Conservation (phyloP, 1,140 invertebrate genomes). For the Lerema accius region DNA sequence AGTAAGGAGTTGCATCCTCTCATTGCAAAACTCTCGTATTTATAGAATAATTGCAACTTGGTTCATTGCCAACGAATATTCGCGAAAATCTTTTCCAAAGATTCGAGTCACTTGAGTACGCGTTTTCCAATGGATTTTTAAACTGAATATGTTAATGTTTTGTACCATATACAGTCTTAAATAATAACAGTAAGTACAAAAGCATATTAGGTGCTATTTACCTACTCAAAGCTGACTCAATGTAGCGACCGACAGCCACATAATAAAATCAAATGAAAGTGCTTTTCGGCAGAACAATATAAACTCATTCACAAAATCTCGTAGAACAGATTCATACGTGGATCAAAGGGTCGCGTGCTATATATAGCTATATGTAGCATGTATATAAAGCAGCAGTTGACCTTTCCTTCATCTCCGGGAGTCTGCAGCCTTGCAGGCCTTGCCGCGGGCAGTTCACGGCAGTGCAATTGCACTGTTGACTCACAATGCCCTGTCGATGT, state of each 20-base stretch:
- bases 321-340: too few species aligned
- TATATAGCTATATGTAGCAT: too few species aligned
- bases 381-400: neutral
- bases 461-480: slow-evolving; percentile 3
- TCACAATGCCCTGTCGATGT: neutral
- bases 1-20: slow-evolving; percentile 3
- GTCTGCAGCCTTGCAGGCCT: slow-evolving; percentile 12
- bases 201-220: too few species aligned
- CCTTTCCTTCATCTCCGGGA: slow-evolving; percentile 3
- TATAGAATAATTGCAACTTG: slow-evolving; percentile 18
- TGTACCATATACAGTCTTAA: too few species aligned
- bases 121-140: neutral
- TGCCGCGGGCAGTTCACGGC: slow-evolving; percentile 16
- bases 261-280: too few species aligned
- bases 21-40: slow-evolving; percentile 6
- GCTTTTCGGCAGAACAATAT: too few species aligned
- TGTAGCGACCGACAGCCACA: too few species aligned
- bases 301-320: too few species aligned
- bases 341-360: neutral
- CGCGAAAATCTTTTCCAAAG: neutral
- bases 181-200: too few species aligned
- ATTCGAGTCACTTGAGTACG: neutral
- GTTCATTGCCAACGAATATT: neutral
- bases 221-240: too few species aligned
- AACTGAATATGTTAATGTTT: too few species aligned